phyloP scores from a whole-genome alignment of 2,888 invertebrate genomes.

The Mythimna impura region DNA sequence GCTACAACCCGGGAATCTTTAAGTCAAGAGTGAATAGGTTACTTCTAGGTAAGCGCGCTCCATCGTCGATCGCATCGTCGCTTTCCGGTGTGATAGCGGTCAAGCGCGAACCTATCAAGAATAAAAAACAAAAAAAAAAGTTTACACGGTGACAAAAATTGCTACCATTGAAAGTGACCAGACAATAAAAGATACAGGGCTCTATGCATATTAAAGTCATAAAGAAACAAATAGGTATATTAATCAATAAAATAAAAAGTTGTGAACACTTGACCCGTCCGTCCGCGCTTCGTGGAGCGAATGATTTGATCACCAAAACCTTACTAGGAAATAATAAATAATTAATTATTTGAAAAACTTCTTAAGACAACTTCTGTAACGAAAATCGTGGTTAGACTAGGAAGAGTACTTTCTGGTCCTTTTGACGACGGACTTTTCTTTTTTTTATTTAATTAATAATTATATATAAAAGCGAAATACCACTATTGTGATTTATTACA shows the following conservation, averaged over 20 bases:
- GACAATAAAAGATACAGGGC: neutral
- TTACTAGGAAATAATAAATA: neutral
- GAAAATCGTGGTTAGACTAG: neutral
- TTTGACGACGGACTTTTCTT: neutral
- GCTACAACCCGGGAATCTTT: too few relatives aligned
- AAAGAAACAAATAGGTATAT: neutral
- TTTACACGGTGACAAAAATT: neutral
- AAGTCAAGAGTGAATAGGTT: too few relatives aligned
- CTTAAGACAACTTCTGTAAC: neutral
- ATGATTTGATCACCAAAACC: slow-evolving; percentile 18
- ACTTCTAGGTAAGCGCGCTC: too few relatives aligned
- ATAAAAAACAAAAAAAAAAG: too few relatives aligned
- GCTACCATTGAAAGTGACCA: neutral
- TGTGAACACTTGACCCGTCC: slow-evolving; percentile 16
- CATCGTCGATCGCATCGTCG: too few relatives aligned
- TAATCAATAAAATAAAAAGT: neutral
- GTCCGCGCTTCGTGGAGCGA: slow-evolving; percentile 17
- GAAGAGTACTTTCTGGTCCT: neutral
- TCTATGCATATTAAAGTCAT: neutral
- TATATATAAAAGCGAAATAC: too few relatives aligned
- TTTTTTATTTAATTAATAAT: neutral
- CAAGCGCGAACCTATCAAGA: too few relatives aligned
- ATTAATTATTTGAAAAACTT: neutral
- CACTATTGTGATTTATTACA: too few relatives aligned
- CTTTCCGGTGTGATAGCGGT: too few relatives aligned